Base-by-base conservation (phyloP, 2,113 vertebrate species). In the Plecotus auritus region DNA sequence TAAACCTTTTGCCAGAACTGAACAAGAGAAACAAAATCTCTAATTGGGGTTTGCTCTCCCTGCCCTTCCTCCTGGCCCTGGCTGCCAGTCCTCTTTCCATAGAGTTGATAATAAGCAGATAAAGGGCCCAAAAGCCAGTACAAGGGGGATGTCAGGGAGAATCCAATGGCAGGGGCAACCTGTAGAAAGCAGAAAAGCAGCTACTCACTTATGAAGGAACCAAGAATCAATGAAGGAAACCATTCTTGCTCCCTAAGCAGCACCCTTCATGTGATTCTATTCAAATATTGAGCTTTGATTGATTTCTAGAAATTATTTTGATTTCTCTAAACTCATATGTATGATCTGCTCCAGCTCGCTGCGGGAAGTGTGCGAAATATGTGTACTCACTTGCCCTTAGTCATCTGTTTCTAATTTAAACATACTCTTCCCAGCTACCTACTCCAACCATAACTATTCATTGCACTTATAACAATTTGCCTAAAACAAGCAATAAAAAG, bases 401-500 rank as follows among this genome's bases (percentile, higher is more conserved):
- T 88, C 93, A 95, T 94, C 64, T 80, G 85, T 92, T 61, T 96
- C 61, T 78, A 72, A 96, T 88, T 91, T 91, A 95, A 96, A 87
- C 92, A 92, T 35, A 81, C 35, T 89, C 80, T 85, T 90, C 76
- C 32, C 17, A 45, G 84, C 35, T 64, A 88, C 51, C 85, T 67
- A 23, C 17, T 84, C 84, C 70, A 94, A 72, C 84, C 59, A 73
- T 80, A 93, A 91, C 35, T 90, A 51, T 88, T 93, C 76, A 73
- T 69, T 85, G 85, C 61, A 54, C 32, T 10, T 91, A 87, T 73
- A 94, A 94, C 61, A 93, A 90, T 77, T 85, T 22, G 0, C 67
- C 77, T 87, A 94, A 90, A 95, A 90, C 32, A 49, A 95, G 67
- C 90, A 96, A 78, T 70, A 96, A 70, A 96, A 96, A 89, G 91